Evolutionary conservation across 2,113 vertebrate species (phyloP).

Genomic region (Oplegnathus fasciatus): DNA sequence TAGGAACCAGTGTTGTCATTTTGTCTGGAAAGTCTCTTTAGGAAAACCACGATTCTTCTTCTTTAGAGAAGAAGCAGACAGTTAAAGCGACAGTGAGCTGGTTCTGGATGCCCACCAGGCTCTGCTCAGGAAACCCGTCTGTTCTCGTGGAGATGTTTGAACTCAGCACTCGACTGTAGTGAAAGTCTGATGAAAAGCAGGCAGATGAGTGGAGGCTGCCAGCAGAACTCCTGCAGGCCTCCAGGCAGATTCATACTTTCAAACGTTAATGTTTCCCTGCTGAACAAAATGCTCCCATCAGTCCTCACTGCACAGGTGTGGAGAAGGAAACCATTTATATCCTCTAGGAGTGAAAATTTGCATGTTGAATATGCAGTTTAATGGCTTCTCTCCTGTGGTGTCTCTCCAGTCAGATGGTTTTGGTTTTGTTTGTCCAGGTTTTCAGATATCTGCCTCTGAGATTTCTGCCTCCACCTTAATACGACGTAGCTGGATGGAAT

Average conservation of each 20-base stretch:
- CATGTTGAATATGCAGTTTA: neutral
- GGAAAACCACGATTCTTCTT: no score
- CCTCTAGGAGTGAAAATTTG: neutral
- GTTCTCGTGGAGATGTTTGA: neutral
- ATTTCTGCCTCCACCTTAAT: no score
- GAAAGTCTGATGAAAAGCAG: neutral
- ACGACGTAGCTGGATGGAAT: no score
- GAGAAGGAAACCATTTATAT: neutral
- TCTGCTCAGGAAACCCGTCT: neutral
- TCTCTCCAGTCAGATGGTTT: neutral
- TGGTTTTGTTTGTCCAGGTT: neutral
- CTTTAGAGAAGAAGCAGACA: neutral
- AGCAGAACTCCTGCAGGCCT: neutral
- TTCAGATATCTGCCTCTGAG: neutral
- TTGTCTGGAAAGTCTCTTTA: no score
- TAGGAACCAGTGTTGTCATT: neutral
- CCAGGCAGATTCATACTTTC: slow-evolving; percentile 1
- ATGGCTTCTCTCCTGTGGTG: neutral
- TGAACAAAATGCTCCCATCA: slow-evolving; percentile 2
- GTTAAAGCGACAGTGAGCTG: neutral
- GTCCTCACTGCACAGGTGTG: neutral
- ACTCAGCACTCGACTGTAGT: neutral
- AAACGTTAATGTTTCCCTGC: slow-evolving; percentile 1
- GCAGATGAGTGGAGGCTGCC: slow-evolving; percentile 13
- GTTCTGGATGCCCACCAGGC: neutral